phyloP scores from a whole-genome alignment of 2,888 invertebrate genomes.

The Nudaria mundana region DNA sequence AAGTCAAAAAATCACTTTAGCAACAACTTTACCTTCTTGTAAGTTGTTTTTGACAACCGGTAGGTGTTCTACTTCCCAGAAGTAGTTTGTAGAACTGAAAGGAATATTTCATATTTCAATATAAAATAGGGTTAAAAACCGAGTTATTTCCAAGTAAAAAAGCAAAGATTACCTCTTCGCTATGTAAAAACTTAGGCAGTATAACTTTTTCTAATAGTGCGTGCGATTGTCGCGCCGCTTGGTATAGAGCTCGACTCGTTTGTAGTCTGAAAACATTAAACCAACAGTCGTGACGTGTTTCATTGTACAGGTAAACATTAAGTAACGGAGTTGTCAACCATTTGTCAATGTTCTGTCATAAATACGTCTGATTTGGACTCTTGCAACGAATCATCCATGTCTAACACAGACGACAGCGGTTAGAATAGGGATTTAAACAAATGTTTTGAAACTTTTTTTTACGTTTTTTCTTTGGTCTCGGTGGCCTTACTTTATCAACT shows the following conservation, averaged over 20 bases:
- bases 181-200: conserved; percentile 90
- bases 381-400: too few relatives aligned
- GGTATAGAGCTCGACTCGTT: conserved; percentile 88
- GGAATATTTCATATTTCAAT: background rate
- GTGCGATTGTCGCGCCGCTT: conserved; percentile 90
- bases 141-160: background rate
- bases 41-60: conserved; percentile 77
- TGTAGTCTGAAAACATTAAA: conserved; percentile 84
- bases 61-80: conserved; percentile 84
- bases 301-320: too few relatives aligned
- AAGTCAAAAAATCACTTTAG: background rate
- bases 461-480: too few relatives aligned
- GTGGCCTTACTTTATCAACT: too few relatives aligned
- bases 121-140: background rate
- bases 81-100: conserved; percentile 86
- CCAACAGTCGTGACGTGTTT: too few relatives aligned
- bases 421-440: too few relatives aligned
- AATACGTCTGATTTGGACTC: too few relatives aligned
- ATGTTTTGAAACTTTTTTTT: too few relatives aligned
- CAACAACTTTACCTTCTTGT: conserved; percentile 74
- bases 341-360: too few relatives aligned
- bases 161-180: conserved; percentile 84
- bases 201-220: conserved; percentile 86
- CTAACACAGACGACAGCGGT: too few relatives aligned
- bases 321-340: too few relatives aligned